Evolutionary conservation across 2,888 invertebrate genomes (phyloP).

Genomic region (Volucella bombylans): DNA sequence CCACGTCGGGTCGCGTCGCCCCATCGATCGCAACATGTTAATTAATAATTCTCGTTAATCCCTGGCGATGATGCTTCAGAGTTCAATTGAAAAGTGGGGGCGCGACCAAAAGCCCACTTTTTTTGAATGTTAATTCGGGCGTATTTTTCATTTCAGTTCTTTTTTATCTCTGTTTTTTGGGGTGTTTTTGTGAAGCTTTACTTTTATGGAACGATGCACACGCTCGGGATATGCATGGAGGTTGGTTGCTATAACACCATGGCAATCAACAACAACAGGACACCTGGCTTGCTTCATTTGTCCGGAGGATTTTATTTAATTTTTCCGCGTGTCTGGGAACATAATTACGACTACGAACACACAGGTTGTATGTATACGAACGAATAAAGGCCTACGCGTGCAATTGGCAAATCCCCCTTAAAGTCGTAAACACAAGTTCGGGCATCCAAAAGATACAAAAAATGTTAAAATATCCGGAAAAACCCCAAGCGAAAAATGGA

Average conservation of each 20-base stretch:
- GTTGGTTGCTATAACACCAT: constrained; percentile 1
- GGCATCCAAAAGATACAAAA: constrained; percentile 29
- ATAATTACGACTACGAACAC: constrained; percentile 40
- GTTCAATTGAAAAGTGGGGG: constrained; percentile 40
- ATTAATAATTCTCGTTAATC: constrained; percentile 66
- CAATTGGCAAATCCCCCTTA: constrained; percentile 50
- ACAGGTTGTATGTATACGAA: no score
- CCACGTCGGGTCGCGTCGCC: constrained; percentile 36
- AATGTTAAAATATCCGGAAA: constrained; percentile 18
- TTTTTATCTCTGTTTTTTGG: no score
- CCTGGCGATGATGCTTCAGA: constrained; percentile 33
- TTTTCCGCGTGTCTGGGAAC: constrained; percentile 46
- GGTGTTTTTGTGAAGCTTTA: no score
- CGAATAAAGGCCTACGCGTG: constrained; percentile 31
- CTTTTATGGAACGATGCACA: neutral
- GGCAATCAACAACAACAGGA: constrained; percentile 52
- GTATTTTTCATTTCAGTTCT: no score
- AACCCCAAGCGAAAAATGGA: constrained; percentile 31
- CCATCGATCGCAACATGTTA: constrained; percentile 51
- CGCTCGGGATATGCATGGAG: neutral
- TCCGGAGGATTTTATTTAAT: constrained; percentile 49
- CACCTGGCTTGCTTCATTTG: constrained; percentile 35
- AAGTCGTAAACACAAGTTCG: constrained; percentile 18
- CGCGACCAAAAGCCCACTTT: neutral
- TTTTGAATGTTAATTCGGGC: constrained; percentile 9